Evolutionary conservation across 2,888 invertebrate species (phyloP), one percentile per base, ranked within the genome.

Genomic region (Penaeus monodon): DNA sequence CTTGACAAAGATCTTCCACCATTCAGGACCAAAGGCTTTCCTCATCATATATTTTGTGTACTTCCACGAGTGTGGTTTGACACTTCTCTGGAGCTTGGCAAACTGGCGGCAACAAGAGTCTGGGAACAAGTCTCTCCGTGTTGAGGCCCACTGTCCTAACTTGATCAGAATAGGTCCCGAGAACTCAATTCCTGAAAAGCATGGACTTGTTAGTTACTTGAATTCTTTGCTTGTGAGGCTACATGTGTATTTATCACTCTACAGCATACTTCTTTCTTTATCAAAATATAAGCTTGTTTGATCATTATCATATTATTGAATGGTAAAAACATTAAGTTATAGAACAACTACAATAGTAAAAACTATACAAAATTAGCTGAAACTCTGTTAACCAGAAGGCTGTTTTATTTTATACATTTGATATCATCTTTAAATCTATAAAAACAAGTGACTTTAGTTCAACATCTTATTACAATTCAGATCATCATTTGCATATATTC

Each of bases 71-170:
- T 93, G 93, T 4, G 91, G 91, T 6, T 90, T 90, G 20, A 91
- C 91, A 49, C 91, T 88, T 17, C 92, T 91, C 85, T 93, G 93
- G 6, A 93, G 91, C 17, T 89, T 91, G 14, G 92, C 91, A 20
- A 93, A 91, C 7, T 90, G 90, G 44, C 91, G 91, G 91, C 93
- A 94, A 89, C 94, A 91, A 63, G 93, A 92, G 78, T 92, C 91
- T 6, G 93, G 92, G 89, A 94, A 93, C 64, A 94, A 88, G 90
- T 94, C 93, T 74, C 93, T 91, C 24, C 93, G 90, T 10, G 93
- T 94, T 44, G 93, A 92, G 49, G 93, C 92, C 94, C 94, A 94
- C 90, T 94, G 94, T 2, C 93, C 93, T 33, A 94, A 91, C 91
- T 94, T 94, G 44, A 93, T 91, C 82, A 93, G 93, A n/a, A 93